These are phyloP conservation scores for Fistularia tabacaria DNA, from an alignment of 2,797 vertebrate species.

Conservation along the genomic window DNA sequence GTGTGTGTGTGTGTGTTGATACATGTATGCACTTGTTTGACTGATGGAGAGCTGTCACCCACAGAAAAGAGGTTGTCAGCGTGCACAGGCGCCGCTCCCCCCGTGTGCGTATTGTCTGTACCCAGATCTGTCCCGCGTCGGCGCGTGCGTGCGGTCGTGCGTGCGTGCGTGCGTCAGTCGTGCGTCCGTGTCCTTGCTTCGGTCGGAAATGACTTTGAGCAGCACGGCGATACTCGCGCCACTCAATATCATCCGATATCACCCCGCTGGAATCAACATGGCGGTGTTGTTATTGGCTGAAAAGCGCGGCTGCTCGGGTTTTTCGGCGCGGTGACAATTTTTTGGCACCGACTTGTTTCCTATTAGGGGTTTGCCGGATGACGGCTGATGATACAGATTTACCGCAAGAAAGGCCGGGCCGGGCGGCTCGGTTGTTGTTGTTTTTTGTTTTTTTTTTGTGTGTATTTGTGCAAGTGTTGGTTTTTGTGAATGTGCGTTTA, in stretches of 20 bases:
- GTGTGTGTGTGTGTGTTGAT: constrained; percentile 6
- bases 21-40: constrained; percentile 16
- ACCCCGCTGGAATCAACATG: constrained; percentile 61
- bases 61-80: constrained; percentile 56
- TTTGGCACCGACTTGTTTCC: constrained; percentile 54
- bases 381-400: constrained; percentile 48
- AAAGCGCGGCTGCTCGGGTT: constrained; percentile 47
- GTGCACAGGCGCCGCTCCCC: constrained; percentile 30
- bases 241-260: constrained; percentile 72
- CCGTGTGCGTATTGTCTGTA: constrained; percentile 50
- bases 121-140: constrained; percentile 34
- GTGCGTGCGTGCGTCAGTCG: constrained; percentile 39
- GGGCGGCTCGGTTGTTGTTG: not conserved
- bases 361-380: constrained; percentile 41
- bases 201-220: constrained; percentile 71
- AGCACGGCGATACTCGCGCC: constrained; percentile 55
- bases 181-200: constrained; percentile 57
- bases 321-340: constrained; percentile 32
- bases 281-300: constrained; percentile 66
- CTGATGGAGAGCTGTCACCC: constrained; percentile 64
- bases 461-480: constrained; percentile 3
- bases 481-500: constrained; percentile 13
- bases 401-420: constrained; percentile 30
- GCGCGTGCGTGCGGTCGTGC: no score
- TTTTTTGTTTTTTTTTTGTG: constrained; percentile 10